Conservation (phyloP, 2,888 invertebrate genomes). For the Lucinisca nassula region DNA sequence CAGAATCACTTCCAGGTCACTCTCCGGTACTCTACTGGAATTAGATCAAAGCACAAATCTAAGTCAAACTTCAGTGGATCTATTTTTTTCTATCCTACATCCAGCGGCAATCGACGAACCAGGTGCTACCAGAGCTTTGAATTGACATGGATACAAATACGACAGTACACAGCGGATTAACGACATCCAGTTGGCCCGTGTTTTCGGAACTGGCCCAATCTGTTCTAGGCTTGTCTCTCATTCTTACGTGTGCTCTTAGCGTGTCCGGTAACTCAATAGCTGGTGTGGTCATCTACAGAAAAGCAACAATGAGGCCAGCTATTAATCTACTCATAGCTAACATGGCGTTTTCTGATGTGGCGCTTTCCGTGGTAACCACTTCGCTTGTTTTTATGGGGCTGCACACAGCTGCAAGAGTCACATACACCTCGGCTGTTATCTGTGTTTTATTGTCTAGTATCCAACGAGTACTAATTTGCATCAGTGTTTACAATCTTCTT, state of each 20-base stretch:
- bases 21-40: too few species aligned
- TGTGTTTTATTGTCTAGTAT: conserved; percentile 66
- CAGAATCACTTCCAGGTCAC: too few species aligned
- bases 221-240: background rate
- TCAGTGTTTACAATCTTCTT: conserved; percentile 77
- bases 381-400: conserved; percentile 76
- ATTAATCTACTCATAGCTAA: conserved; percentile 84
- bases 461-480: conserved; percentile 74
- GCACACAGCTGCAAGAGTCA: background rate
- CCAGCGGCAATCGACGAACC: too few species aligned
- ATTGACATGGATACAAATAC: too few species aligned
- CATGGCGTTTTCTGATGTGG: conserved; percentile 81
- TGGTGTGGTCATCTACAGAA: conserved; percentile 81
- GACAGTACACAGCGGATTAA: too few species aligned
- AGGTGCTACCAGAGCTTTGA: too few species aligned
- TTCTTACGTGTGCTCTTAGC: conserved; percentile 53
- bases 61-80: too few species aligned
- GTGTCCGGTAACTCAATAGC: conserved; percentile 80
- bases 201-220: conserved; percentile 8
- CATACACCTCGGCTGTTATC: background rate
- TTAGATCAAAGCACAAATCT: too few species aligned
- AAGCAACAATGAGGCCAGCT: conserved; percentile 84
- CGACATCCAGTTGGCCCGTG: too few species aligned
- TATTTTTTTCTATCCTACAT: too few species aligned
- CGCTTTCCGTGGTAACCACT: conserved; percentile 75